Conservation (phyloP, 1,140 invertebrate species). For the Drosophila kohkoa region DNA sequence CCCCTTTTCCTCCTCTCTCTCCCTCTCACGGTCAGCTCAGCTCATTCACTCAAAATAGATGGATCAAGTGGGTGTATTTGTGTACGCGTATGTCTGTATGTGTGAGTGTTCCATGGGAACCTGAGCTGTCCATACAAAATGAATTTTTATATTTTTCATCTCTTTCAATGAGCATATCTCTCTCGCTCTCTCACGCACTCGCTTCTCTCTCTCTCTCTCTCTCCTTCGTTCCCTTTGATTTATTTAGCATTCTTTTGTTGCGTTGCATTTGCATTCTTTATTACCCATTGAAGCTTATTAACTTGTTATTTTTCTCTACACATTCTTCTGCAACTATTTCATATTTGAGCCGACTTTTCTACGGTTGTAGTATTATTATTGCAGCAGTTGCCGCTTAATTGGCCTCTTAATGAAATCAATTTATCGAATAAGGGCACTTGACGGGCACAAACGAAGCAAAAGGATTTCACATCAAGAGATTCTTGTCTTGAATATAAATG, state of each 20-base stretch:
- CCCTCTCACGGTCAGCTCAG: too few species aligned
- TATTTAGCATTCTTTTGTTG: conserved; percentile 2
- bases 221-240: not conserved
- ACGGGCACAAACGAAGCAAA: too few species aligned
- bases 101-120: conserved; percentile 8
- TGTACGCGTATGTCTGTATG: not conserved
- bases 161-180: not conserved
- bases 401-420: too few species aligned
- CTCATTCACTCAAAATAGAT: not conserved
- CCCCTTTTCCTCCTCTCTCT: not conserved
- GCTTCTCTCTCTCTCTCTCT: too few species aligned
- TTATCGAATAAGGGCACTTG: too few species aligned
- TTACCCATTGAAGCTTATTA: conserved; percentile 12
- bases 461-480: too few species aligned
- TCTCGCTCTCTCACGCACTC: too few species aligned
- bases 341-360: too few species aligned
- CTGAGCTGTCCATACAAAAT: conserved; percentile 10
- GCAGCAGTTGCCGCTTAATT: not conserved
- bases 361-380: too few species aligned
- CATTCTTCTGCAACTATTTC: conserved; percentile 8
- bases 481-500: too few species aligned
- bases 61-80: not conserved
- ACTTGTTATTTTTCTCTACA: conserved; percentile 6
- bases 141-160: conserved; percentile 13
- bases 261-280: conserved; percentile 1